Evolutionary conservation across 2,888 invertebrate genomes (phyloP), one percentile per base, ranked within the genome.

Genomic region (Doris montereyensis): DNA sequence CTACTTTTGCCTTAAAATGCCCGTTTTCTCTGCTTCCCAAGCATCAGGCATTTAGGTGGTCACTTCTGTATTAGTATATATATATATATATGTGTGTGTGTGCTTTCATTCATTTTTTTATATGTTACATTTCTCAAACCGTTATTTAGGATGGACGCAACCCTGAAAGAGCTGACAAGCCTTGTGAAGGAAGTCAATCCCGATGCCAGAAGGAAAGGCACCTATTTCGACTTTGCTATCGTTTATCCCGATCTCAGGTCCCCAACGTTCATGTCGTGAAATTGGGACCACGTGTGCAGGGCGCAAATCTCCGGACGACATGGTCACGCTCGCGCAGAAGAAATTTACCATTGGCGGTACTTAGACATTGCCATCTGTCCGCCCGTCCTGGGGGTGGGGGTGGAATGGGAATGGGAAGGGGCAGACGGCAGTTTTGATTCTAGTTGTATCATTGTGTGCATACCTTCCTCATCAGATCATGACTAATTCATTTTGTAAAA

Each of bases 141-240:
- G n/a, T n/a, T n/a, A n/a, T n/a, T 32, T 21, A 91, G 91, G 91
- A 85, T 94, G 94, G 95, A 99, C 92, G 99, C 99, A 2, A 97
- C 97, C 0, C 93, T 99, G 21, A 95, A 97, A 83, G 99, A 99
- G 92, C 94, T 99, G 10, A 97, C 98, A 0, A 95, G 96, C n/a
- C 93, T 99, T 5, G 98, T 99, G 0, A 97, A 98, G 90, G 99
- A 99, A 93, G 99, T 99, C 0, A 99, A 99, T 91, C 97, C 97
- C 4, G 99, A 99, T 90, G 97, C 99, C 0, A 93, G 98, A 72
- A 95, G 96, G 77, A 97, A 97, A 90, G 99, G 99, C 67, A 99
- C 99, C 2, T 97, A 96, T 88, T 99, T 99, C 91, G 97, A 97
- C 91, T 99, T 99, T 93, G 96, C 97, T 1, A 93, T 98, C n/a